Conservation (phyloP, 2,797 vertebrate genomes). For the Novumbra hubbsi region DNA sequence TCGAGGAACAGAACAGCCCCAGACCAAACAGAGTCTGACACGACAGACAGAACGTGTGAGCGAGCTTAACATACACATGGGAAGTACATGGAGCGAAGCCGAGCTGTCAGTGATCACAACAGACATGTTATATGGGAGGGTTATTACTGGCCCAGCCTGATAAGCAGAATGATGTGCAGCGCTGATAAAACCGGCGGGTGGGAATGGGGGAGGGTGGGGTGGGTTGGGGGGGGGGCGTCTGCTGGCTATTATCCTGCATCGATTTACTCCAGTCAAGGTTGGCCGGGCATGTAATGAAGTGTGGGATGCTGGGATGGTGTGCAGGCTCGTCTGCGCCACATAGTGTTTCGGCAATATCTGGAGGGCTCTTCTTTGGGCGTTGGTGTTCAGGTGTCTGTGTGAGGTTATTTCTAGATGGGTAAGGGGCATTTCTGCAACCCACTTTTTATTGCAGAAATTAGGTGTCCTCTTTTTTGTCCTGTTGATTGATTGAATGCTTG, state of each 20-base stretch:
- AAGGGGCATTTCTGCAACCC: conserved; percentile 31
- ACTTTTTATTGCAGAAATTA: conserved; percentile 35
- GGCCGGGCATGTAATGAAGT: conserved; percentile 70
- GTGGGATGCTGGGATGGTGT: conserved; percentile 68
- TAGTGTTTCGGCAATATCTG: conserved; percentile 54
- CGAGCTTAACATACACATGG: conserved; percentile 15
- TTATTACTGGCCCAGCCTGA: conserved; percentile 47
- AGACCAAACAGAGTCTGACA: background rate
- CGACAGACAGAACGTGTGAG: background rate
- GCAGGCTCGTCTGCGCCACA: conserved; percentile 55
- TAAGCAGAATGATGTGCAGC: conserved; percentile 52
- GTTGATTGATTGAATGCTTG: conserved; percentile 19
- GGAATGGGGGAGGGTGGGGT: conserved; percentile 52
- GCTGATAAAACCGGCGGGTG: conserved; percentile 60
- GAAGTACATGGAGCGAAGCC: conserved; percentile 43
- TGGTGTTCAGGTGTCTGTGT: conserved; percentile 28
- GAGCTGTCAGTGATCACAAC: conserved; percentile 65
- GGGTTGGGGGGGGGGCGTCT: conserved; percentile 51
- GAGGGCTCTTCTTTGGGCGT: background rate
- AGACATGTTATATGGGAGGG: conserved; percentile 56
- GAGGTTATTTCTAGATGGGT: conserved; percentile 22
- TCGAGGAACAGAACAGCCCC: background rate
- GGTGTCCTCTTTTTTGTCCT: conserved; percentile 13
- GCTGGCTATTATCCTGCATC: conserved; percentile 69
- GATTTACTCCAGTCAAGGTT: conserved; percentile 71